Evolutionary conservation across 2,888 invertebrate species (phyloP).

Genomic region (Yponomeuta plumbellus): DNA sequence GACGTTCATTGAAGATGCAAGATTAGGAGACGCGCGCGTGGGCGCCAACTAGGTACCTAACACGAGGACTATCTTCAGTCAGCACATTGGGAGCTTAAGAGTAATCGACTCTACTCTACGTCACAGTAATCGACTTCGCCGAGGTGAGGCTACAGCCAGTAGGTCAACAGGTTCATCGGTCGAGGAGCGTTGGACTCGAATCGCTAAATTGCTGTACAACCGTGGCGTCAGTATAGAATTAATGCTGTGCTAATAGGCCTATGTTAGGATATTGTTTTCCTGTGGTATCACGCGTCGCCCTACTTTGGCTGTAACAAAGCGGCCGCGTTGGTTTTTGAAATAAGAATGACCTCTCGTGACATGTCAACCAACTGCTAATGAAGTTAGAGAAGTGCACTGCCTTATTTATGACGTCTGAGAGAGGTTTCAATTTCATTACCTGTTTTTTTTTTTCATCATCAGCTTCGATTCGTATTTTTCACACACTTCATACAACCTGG

Average conservation of each 20-base stretch:
- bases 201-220: conserved; percentile 7
- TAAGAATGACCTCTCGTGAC: no score
- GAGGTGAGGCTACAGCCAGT: conserved; percentile 25
- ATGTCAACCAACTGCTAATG: no score
- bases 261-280: background rate
- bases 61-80: conserved; percentile 32
- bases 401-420: no score
- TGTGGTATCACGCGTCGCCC: background rate
- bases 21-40: conserved; percentile 26
- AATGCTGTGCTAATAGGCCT: background rate
- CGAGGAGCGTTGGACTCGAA: conserved; percentile 33
- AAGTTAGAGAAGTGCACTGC: no score
- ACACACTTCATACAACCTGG: no score
- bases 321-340: no score
- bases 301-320: background rate
- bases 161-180: conserved; percentile 58
- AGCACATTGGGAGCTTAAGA: conserved; percentile 39
- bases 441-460: no score
- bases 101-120: conserved; percentile 22
- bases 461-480: no score
- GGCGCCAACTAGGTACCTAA: conserved; percentile 21
- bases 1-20: conserved; percentile 17
- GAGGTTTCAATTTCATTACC: no score
- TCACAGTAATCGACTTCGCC: conserved; percentile 25
- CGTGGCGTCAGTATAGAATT: background rate